Percentiles rank a stretch among this genome's conserved stretches.
Conservation (phyloP, 2,888 invertebrate genomes). For the Tinea semifulvella region DNA sequence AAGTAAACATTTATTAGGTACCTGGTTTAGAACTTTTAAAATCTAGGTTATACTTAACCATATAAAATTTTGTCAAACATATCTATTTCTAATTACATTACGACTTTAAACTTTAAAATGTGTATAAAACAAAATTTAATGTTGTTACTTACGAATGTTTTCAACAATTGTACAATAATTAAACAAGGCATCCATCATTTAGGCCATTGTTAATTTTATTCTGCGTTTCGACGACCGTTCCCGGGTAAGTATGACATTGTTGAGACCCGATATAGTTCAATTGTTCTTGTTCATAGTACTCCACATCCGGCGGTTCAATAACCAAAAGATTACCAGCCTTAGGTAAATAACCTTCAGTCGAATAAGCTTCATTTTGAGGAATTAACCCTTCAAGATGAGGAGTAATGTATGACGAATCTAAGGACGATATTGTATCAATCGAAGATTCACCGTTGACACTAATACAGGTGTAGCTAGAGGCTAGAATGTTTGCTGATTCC, state of each 20-base stretch:
- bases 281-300: constrained; percentile 62
- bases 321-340: constrained; percentile 57
- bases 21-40: too few relatives aligned
- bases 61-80: too few relatives aligned
- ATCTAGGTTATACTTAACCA: too few relatives aligned
- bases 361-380: constrained; percentile 35
- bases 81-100: too few relatives aligned
- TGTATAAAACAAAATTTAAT: too few relatives aligned
- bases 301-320: constrained; percentile 58
- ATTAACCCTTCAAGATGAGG: constrained; percentile 48
- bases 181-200: constrained; percentile 72
- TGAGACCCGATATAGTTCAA: constrained; percentile 49
- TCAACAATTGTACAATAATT: constrained; percentile 26
- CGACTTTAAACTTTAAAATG: too few relatives aligned
- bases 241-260: constrained; percentile 66
- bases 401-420: constrained; percentile 47
- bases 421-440: constrained; percentile 47
- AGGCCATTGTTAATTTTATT: constrained; percentile 62
- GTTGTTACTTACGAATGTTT: too few relatives aligned
- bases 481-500: constrained; percentile 60
- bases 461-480: constrained; percentile 50
- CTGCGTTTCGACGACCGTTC: constrained; percentile 48
- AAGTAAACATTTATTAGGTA: too few relatives aligned
- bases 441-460: constrained; percentile 48
- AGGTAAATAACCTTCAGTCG: constrained; percentile 52